phyloP scores from a whole-genome alignment of 2,888 invertebrate genomes.

The Zele albiditarsus region DNA sequence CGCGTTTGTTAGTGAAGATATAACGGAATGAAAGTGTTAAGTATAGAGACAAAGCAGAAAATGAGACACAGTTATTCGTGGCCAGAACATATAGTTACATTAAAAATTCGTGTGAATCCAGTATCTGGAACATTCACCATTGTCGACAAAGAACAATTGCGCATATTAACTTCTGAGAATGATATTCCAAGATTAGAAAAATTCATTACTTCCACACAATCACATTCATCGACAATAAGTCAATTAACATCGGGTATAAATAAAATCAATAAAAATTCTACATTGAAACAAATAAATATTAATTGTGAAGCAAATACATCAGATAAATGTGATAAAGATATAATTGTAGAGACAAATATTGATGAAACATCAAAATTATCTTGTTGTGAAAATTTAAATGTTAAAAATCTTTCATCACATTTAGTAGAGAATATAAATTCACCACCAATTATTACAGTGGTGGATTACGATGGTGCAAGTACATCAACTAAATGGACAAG shows the following conservation, averaged over 20 bases:
- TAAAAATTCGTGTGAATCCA: constrained; percentile 63
- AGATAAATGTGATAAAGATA: neutral
- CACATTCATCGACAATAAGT: constrained; percentile 1
- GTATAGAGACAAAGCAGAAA: constrained; percentile 47
- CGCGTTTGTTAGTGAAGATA: neutral
- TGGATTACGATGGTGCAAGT: constrained; percentile 55
- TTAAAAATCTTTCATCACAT: neutral
- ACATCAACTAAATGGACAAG: constrained; percentile 39
- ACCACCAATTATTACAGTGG: constrained; percentile 54
- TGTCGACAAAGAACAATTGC: constrained; percentile 38
- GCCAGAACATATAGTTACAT: constrained; percentile 61
- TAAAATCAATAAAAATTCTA: neutral
- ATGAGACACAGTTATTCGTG: constrained; percentile 66
- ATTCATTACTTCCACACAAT: neutral
- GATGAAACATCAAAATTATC: neutral
- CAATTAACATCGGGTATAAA: neutral
- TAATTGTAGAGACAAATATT: neutral
- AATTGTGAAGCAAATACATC: neutral
- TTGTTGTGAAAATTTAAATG: neutral
- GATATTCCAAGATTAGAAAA: neutral
- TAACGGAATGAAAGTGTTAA: constrained; percentile 52
- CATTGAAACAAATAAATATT: neutral
- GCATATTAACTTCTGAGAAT: constrained; percentile 4
- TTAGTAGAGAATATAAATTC: neutral
- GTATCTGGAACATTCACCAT: constrained; percentile 64